Percentiles rank a stretch among this genome's conserved stretches.
Evolutionary conservation across 2,888 invertebrate species (phyloP).

Genomic region (Monochamus alternatus): DNA sequence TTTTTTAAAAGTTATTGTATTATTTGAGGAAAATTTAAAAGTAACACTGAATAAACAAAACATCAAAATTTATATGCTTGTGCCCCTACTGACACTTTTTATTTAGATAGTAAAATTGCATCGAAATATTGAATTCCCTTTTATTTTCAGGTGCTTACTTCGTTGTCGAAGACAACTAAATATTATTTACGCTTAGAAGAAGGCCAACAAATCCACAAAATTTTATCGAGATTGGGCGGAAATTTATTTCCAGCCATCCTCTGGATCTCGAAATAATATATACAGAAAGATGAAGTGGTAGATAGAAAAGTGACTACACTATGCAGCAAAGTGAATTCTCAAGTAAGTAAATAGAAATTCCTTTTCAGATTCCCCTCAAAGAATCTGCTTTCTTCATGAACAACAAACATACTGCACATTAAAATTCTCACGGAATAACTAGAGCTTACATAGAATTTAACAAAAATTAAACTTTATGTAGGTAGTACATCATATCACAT

Average conservation of each 20-base stretch:
- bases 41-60: too few relatives aligned
- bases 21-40: too few relatives aligned
- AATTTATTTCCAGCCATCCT: conserved; percentile 12
- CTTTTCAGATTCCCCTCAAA: conserved; percentile 8
- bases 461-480: too few relatives aligned
- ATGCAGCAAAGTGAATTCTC: conserved; percentile 33
- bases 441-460: too few relatives aligned
- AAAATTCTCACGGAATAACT: too few relatives aligned
- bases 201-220: neutral
- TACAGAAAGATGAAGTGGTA: conserved; percentile 30
- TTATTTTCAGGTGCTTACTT: conserved; percentile 24
- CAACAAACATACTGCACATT: neutral
- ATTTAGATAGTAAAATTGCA: neutral
- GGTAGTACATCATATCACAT: too few relatives aligned
- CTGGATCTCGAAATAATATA: conserved; percentile 22
- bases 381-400: neutral
- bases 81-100: neutral
- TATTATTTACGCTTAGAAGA: neutral
- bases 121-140: conserved; percentile 4
- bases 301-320: conserved; percentile 29
- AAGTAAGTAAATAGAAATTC: conserved; percentile 33
- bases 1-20: too few relatives aligned
- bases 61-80: too few relatives aligned
- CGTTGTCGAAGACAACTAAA: neutral
- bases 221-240: conserved; percentile 13